Conservation (phyloP, 2,888 invertebrate genomes). For the Synergus laeviventris region DNA sequence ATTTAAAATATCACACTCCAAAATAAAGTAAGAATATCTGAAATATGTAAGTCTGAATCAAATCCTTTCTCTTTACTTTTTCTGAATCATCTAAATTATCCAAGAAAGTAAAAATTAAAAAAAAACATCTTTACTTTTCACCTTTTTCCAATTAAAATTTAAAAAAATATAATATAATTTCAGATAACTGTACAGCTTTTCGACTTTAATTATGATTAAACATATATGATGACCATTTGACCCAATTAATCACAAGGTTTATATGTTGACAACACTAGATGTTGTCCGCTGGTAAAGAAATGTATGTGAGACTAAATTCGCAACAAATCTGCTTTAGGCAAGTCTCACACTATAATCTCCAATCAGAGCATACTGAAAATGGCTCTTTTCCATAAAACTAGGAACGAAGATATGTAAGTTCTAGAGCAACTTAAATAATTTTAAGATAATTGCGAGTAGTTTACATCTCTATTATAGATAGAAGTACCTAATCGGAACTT, state of each 20-base stretch:
- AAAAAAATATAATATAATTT: not conserved
- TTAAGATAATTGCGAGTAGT: conserved; percentile 14
- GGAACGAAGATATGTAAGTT: not conserved
- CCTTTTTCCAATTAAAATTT: not conserved
- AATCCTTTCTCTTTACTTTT: not conserved
- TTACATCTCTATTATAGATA: not conserved
- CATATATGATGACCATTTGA: not conserved
- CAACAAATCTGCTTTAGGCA: not conserved
- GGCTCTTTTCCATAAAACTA: not conserved
- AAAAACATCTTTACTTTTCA: not conserved
- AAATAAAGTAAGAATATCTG: not conserved
- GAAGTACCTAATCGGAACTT: not conserved
- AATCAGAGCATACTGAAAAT: conserved; percentile 11
- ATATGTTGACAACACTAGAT: not conserved
- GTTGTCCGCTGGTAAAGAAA: conserved; percentile 8
- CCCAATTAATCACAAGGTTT: not conserved
- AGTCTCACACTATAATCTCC: conserved; percentile 1
- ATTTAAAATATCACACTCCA: not conserved
- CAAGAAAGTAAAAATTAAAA: not conserved
- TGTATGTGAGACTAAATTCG: not conserved
- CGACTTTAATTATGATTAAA: not conserved
- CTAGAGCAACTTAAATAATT: not conserved
- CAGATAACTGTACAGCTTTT: conserved; percentile 36
- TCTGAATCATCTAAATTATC: not conserved
- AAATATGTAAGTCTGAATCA: not conserved